These are phyloP conservation scores for Choristoneura rosaceana DNA, from an alignment of 2,888 invertebrate species.

Conservation along the genomic window DNA sequence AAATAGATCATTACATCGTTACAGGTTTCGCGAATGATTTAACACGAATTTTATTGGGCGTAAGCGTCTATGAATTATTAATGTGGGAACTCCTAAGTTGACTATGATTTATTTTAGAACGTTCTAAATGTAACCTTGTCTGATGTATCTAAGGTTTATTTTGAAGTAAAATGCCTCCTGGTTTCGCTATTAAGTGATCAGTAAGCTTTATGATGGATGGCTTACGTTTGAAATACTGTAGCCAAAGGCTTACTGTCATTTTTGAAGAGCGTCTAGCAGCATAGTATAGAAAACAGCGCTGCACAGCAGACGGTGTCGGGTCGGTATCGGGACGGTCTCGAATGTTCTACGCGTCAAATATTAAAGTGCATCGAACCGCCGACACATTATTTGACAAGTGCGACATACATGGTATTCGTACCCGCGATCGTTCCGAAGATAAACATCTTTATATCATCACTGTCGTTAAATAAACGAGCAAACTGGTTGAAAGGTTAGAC, in stretches of 20 bases:
- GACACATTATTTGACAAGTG: slow-evolving; percentile 49
- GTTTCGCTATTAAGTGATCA: not conserved
- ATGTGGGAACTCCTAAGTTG: slow-evolving; percentile 21
- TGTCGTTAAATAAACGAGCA: slow-evolving; percentile 53
- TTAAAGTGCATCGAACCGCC: slow-evolving; percentile 61
- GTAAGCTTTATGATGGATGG: slow-evolving; percentile 4
- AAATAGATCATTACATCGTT: slow-evolving; percentile 31
- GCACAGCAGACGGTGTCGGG: not conserved
- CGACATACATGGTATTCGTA: slow-evolving; percentile 48
- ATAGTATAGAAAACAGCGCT: too few species aligned
- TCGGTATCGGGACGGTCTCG: slow-evolving; percentile 24
- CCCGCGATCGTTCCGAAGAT: slow-evolving; percentile 52
- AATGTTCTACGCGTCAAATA: slow-evolving; percentile 35
- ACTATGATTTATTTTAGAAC: not conserved
- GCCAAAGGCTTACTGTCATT: not conserved
- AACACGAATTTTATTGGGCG: slow-evolving; percentile 27
- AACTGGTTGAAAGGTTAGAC: slow-evolving; percentile 43
- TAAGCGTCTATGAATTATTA: slow-evolving; percentile 23
- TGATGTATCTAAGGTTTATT: not conserved
- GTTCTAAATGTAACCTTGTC: not conserved
- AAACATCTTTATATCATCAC: slow-evolving; percentile 55
- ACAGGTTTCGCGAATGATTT: slow-evolving; percentile 31
- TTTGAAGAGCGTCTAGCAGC: too few species aligned
- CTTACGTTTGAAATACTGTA: slow-evolving; percentile 24
- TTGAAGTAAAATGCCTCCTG: not conserved